These are phyloP conservation scores for Cistogaster globosa DNA, from an alignment of 2,888 invertebrate genomes.

Conservation along the genomic window DNA sequence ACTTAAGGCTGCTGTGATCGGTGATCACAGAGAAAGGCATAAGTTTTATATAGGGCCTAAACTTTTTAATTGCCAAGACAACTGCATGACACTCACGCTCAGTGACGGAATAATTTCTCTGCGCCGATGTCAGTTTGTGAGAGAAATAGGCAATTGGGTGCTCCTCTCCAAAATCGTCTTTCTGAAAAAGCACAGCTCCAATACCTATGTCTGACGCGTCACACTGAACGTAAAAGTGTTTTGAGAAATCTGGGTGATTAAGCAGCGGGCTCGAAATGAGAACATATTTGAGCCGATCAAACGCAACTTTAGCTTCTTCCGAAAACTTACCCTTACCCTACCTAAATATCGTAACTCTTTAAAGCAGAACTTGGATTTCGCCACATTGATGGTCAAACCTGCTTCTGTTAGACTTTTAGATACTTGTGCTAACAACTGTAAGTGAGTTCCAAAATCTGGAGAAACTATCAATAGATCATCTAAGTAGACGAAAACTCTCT, in stretches of 20 bases:
- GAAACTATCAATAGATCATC: neutral
- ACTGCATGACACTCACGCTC: neutral
- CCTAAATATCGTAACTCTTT: conserved; percentile 33
- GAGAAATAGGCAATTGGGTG: conserved; percentile 1
- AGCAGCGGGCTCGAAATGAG: neutral
- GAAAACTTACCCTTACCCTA: neutral
- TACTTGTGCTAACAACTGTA: neutral
- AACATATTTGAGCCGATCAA: neutral
- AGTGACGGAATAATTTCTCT: neutral
- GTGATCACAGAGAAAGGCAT: no score
- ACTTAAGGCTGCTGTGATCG: neutral
- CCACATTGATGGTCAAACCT: conserved; percentile 12
- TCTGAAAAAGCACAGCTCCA: neutral
- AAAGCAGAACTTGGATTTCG: conserved; percentile 17
- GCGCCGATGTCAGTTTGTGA: neutral
- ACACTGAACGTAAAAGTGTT: conserved; percentile 5
- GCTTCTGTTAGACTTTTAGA: neutral
- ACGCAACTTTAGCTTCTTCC: neutral
- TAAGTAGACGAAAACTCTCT: no score
- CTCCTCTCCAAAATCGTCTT: neutral
- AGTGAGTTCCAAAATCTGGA: neutral
- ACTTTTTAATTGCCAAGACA: neutral
- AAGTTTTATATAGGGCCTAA: neutral
- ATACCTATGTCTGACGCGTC: neutral
- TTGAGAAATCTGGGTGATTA: neutral